Base-by-base conservation (phyloP, 2,888 invertebrate genomes). In the Ypsolopha scabrella region DNA sequence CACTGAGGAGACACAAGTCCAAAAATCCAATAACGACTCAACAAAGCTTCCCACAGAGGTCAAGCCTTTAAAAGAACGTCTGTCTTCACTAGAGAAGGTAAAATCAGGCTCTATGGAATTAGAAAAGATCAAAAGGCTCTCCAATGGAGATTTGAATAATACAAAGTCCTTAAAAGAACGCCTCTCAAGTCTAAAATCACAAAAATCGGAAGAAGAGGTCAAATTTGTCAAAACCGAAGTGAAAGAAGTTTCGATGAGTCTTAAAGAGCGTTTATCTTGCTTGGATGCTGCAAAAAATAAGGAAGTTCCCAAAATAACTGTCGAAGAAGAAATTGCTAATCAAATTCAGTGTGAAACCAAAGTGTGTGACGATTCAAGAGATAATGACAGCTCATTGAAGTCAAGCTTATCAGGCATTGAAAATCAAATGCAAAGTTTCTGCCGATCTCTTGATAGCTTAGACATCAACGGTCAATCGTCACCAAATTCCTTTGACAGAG, bases 391-490 rank as follows among this genome's bases (percentile, higher is more conserved):
- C 58, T 77, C 81, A 51, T 63, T 80, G 43, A 85, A 80, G 62
- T 68, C 73, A 7, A 82, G 70, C 58, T 62, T 80, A 55, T 75
- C 75, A 54, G 88, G 75, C 61, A 87, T 78, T 62, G 87, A 77
- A 75, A 88, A 69, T 74, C 89, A 68, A 86, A 90, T 85, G 87
- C 88, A 73, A 73, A 90, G 75, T 55, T 90, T 90, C 60, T 90
- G 92, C 63, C 88, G 89, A 33, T 91, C 91, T 51, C 73, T 91
- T 51, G 91, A 91, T 58, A 91, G 90, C 51, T 74, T 91, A 58
- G 90, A 91, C 58, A 89, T 89, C 14, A 90, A 90, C 60, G 88
- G 82, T 7, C 80, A 81, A 58, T 74, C 80, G 44, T 79, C 87
- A 53, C 79, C 89, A 36, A 89, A 70, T 59, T 83, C 89, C 6